Percentiles rank a stretch among this genome's conserved stretches.
Conservation (phyloP, 1,140 invertebrate species). For the Megalonaias nervosa region DNA sequence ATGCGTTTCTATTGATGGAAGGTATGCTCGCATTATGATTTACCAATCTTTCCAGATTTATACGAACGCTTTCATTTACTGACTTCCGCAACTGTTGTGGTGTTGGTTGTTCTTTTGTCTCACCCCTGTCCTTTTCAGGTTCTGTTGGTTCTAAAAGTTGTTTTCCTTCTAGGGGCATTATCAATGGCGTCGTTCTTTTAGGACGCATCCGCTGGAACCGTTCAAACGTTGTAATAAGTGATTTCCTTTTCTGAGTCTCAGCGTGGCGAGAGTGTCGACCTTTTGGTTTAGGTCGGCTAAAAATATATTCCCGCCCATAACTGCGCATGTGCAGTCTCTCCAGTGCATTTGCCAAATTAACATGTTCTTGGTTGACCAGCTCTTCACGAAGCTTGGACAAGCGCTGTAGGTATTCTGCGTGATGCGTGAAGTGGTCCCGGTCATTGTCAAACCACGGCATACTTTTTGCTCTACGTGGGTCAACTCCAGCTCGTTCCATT, state of each 20-base stretch:
- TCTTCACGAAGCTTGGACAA: constrained; percentile 56
- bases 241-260: constrained; percentile 14
- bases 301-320: constrained; percentile 9
- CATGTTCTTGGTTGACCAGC: constrained; percentile 57
- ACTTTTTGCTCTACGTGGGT: constrained; percentile 29
- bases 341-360: constrained; percentile 55
- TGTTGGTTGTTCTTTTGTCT: constrained; percentile 2
- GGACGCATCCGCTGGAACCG: constrained; percentile 59
- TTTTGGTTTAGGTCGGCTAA: constrained; percentile 10
- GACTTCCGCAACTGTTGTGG: not conserved
- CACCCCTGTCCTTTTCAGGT: not conserved
- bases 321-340: constrained; percentile 55
- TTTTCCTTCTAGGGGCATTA: constrained; percentile 58
- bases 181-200: constrained; percentile 42
- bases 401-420: constrained; percentile 58
- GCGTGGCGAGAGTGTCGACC: constrained; percentile 4
- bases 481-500: constrained; percentile 55
- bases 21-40: not conserved
- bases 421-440: constrained; percentile 39
- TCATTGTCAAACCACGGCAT: constrained; percentile 47
- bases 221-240: constrained; percentile 57
- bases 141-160: constrained; percentile 46
- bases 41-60: constrained; percentile 53
- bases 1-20: too few relatives aligned
- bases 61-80: constrained; percentile 50